Conservation (phyloP, 2,888 invertebrate genomes). For the Lordiphosa fenestrarum region DNA sequence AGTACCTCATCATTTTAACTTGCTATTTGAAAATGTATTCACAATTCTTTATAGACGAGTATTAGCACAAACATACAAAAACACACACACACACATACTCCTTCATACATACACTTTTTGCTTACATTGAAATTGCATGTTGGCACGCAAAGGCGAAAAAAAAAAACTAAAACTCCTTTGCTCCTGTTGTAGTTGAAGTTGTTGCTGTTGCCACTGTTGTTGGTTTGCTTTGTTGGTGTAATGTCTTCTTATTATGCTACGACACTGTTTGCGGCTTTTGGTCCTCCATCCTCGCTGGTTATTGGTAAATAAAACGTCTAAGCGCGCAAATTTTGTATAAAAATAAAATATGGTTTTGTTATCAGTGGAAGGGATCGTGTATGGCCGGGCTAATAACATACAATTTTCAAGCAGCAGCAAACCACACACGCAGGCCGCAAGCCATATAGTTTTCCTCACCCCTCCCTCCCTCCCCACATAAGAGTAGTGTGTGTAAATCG, state of each 20-base stretch:
- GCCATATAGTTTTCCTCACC: constrained; percentile 11
- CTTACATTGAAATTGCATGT: constrained; percentile 79
- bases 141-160: constrained; percentile 74
- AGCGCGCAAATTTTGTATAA: constrained; percentile 62
- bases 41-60: constrained; percentile 69
- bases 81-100: constrained; percentile 12
- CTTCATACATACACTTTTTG: constrained; percentile 15
- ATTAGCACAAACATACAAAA: constrained; percentile 19
- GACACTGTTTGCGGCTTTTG: constrained; percentile 42
- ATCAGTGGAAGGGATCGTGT: constrained; percentile 72
- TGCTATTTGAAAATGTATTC: constrained; percentile 42
- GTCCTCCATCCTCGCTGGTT: constrained; percentile 46
- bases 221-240: constrained; percentile 61
- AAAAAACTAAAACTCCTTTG: constrained; percentile 20
- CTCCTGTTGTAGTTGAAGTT: constrained; percentile 27
- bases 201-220: constrained; percentile 36
- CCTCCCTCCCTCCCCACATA: background rate
- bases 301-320: constrained; percentile 73
- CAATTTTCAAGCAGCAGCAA: constrained; percentile 63
- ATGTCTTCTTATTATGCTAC: constrained; percentile 74
- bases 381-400: constrained; percentile 71
- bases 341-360: constrained; percentile 69
- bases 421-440: constrained; percentile 48
- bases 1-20: constrained; percentile 37
- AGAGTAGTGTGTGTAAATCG: constrained; percentile 15